Evolutionary conservation across 2,888 invertebrate genomes (phyloP).

Genomic region (Tipula confusa): DNA sequence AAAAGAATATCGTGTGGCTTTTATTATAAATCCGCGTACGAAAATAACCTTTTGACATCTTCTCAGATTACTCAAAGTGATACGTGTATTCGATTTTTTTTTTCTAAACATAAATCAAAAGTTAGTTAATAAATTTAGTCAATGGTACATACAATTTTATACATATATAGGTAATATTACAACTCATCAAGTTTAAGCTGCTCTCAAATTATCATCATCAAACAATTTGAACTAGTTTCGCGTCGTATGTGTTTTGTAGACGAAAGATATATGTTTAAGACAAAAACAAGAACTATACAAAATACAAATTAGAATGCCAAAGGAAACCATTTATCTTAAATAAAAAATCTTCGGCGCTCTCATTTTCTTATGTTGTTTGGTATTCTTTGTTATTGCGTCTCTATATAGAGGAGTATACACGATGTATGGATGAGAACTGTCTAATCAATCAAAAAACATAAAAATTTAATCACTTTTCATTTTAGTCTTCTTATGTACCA

Average conservation of each 20-base stretch:
- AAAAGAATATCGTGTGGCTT: background rate
- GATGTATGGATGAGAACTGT: background rate
- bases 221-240: background rate
- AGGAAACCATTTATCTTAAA: background rate
- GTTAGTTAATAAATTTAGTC: constrained; percentile 25
- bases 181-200: constrained; percentile 15
- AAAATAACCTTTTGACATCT: constrained; percentile 16
- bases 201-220: constrained; percentile 6
- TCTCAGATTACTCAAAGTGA: background rate
- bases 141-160: no score
- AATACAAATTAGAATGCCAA: constrained; percentile 9
- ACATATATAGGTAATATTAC: background rate
- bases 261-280: background rate
- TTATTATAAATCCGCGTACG: background rate
- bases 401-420: no score
- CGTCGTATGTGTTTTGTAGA: background rate
- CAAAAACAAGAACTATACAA: background rate
- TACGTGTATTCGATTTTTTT: background rate
- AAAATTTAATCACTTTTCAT: background rate
- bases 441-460: background rate
- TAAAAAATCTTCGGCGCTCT: constrained; percentile 14
- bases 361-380: background rate
- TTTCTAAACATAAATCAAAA: background rate
- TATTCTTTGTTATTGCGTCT: background rate
- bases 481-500: background rate